Percentiles rank a stretch among this genome's conserved stretches.
Conservation (phyloP, 1,140 invertebrate species). For the Drosophila prosaltans region DNA sequence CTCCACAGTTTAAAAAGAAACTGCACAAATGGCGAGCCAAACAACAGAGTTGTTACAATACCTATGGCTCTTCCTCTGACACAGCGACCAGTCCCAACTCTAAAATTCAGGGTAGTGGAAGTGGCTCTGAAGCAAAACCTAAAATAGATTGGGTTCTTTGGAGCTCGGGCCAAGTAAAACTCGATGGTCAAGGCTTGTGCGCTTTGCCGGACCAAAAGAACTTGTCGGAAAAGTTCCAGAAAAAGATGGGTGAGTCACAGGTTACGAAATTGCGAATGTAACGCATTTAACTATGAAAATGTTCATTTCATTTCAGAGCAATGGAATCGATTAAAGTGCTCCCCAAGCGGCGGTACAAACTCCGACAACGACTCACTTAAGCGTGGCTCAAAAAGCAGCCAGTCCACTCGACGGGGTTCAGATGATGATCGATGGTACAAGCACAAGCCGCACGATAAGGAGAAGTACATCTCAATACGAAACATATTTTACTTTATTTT, state of each 20-base stretch:
- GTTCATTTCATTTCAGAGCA: slow-evolving; percentile 83
- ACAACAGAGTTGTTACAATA: slow-evolving; percentile 81
- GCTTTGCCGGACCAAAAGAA: slow-evolving; percentile 85
- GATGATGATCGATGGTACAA: slow-evolving; percentile 79
- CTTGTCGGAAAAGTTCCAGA: slow-evolving; percentile 88
- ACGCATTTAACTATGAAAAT: too few species aligned
- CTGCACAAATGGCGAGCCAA: slow-evolving; percentile 93
- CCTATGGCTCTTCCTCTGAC: slow-evolving; percentile 64
- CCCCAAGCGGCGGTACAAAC: slow-evolving; percentile 55
- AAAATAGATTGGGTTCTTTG: slow-evolving; percentile 90
- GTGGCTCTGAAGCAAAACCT: slow-evolving; percentile 71
- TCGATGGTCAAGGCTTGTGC: slow-evolving; percentile 79
- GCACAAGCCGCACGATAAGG: slow-evolving; percentile 73
- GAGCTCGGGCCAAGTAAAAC: slow-evolving; percentile 84
- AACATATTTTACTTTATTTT: neutral
- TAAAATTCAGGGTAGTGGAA: slow-evolving; percentile 76
- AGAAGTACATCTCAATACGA: slow-evolving; percentile 53
- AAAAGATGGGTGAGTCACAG: slow-evolving; percentile 85
- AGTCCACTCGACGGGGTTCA: slow-evolving; percentile 58
- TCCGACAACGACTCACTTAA: slow-evolving; percentile 75
- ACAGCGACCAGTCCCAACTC: slow-evolving; percentile 75
- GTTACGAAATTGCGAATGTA: too few species aligned
- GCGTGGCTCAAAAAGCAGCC: slow-evolving; percentile 57
- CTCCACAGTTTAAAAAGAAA: slow-evolving; percentile 91
- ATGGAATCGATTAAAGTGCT: slow-evolving; percentile 86